These are phyloP conservation scores for Sprattus sprattus DNA, from an alignment of 2,113 vertebrate genomes.

Conservation along the genomic window DNA sequence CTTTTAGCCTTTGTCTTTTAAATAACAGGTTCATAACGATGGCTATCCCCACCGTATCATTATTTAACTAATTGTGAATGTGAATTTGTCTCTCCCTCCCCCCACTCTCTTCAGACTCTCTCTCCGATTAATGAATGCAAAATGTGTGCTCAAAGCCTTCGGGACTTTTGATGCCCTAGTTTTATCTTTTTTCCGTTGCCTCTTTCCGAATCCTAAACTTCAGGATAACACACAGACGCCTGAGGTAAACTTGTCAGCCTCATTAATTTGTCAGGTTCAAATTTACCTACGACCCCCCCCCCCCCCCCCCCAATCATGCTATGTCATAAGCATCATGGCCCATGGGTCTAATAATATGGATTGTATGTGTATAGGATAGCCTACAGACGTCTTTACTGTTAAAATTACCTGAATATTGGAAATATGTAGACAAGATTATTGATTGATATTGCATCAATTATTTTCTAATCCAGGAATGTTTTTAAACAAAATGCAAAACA, in stretches of 20 bases:
- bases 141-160: conserved; percentile 69
- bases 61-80: conserved; percentile 29
- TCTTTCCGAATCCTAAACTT: conserved; percentile 29
- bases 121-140: conserved; percentile 67
- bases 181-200: conserved; percentile 47
- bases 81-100: neutral
- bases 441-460: too few species aligned
- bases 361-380: neutral
- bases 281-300: neutral
- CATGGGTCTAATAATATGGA: neutral
- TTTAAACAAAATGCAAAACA: too few species aligned
- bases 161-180: conserved; percentile 73
- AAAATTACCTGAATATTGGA: too few species aligned
- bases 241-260: conserved; percentile 19
- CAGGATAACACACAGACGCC: conserved; percentile 33
- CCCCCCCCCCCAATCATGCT: neutral
- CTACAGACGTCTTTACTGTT: neutral
- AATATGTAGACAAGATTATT: too few species aligned
- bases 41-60: neutral
- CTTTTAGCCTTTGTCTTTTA: neutral
- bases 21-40: neutral
- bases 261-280: conserved; percentile 8
- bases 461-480: too few species aligned
- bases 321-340: neutral
- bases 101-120: conserved; percentile 25